phyloP scores from a whole-genome alignment of 1,140 invertebrate species.

The Mya arenaria region DNA sequence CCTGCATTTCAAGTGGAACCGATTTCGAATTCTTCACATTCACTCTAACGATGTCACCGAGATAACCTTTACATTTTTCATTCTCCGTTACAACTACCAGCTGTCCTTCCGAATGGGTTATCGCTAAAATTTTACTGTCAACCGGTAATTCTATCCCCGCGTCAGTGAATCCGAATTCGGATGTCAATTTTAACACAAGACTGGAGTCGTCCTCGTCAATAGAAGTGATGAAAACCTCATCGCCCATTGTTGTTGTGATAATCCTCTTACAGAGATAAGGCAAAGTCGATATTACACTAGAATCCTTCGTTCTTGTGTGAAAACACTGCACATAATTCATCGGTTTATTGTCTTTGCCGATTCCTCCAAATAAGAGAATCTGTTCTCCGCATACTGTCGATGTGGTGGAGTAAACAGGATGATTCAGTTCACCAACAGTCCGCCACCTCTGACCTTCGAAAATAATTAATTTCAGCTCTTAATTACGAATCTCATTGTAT shows the following conservation, averaged over 20 bases:
- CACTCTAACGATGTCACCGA: constrained; percentile 2
- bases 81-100: constrained; percentile 4
- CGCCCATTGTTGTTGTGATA: constrained; percentile 8
- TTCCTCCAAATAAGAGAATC: constrained; percentile 33
- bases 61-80: not conserved
- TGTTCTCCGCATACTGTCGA: constrained; percentile 57
- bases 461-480: too few species aligned
- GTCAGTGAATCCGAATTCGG: constrained; percentile 27
- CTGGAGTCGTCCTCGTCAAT: not conserved
- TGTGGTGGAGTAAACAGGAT: constrained; percentile 52
- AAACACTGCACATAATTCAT: constrained; percentile 48
- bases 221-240: constrained; percentile 5
- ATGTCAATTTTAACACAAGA: constrained; percentile 11
- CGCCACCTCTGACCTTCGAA: constrained; percentile 45
- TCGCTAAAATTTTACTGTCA: constrained; percentile 15
- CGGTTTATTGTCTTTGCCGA: not conserved
- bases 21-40: not conserved
- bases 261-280: constrained; percentile 1
- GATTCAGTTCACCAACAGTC: constrained; percentile 54
- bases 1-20: constrained; percentile 6
- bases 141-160: constrained; percentile 27
- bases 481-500: too few species aligned
- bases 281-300: constrained; percentile 10
- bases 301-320: constrained; percentile 58
- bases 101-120: constrained; percentile 22